Base-by-base conservation (phyloP, 2,797 vertebrate species). In the Sebastes ruberrimus region DNA sequence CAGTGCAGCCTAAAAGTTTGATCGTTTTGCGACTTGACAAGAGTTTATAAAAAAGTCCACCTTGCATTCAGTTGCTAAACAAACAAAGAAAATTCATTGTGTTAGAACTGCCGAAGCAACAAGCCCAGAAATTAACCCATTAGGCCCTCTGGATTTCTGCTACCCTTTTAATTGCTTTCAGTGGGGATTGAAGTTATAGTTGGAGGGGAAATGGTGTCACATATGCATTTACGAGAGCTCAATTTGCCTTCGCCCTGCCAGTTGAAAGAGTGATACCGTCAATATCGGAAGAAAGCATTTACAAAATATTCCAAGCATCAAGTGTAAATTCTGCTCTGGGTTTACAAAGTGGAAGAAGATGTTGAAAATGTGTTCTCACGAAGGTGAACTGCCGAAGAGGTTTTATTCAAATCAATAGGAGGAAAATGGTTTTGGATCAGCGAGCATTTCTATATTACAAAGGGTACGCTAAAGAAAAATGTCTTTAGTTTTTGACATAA, bases 121-220 rank as follows among this genome's bases (percentile, higher is more conserved):
- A 90, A 91, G 78, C 83, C 74, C 76, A 86, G 84, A 94, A 93
- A 93, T 94, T 84, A 94, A 93, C 88, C 88, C 87, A 89, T 95
- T 87, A 86, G 77, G 68, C 86, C 66, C 78, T 72, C 46, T 81
- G 82, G 82, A 88, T 89, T 88, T 83, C 78, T 90, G 88, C 85
- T 87, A 82, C 68, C 76, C 76, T 86, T 91, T 90, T 91, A 92
- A 94, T 91, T 94, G 88, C 86, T 93, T 94, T 92, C 89, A 85
- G 63, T 72, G 91, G 88, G 89, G 76, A 88, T 90, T 89, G 74
- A 72, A 87, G 81, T 81, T 85, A 85, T 79, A 83, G 85, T 89
- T 91, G 62, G 85, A 88, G 81, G 82, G 81, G 64, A 90, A 86
- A 86, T 10, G 6, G 74, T 89, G 92, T 89, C 89, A 88, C 84